Evolutionary conservation across 2,113 vertebrate genomes (phyloP).

Genomic region (Lates calcarifer): DNA sequence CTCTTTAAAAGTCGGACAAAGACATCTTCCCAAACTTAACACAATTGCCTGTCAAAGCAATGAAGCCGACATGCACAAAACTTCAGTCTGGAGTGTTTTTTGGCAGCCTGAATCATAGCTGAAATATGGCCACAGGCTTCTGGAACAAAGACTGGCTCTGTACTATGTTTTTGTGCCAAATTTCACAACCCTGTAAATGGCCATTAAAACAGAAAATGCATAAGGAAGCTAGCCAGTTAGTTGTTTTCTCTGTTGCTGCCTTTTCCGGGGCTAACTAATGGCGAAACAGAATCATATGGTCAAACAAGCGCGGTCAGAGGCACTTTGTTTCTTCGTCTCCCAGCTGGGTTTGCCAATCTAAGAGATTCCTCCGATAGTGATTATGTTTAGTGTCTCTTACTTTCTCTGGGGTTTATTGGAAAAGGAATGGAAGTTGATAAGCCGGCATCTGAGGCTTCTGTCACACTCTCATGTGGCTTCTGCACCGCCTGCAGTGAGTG

Average conservation of each 20-base stretch:
- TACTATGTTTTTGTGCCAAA: constrained; percentile 47
- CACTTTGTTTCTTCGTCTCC: constrained; percentile 25
- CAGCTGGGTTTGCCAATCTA: constrained; percentile 9
- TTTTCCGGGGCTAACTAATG: constrained; percentile 29
- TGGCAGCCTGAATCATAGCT: constrained; percentile 40
- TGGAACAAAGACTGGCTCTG: constrained; percentile 44
- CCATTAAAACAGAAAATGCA: constrained; percentile 71
- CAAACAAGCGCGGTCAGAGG: constrained; percentile 19
- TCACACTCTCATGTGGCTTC: constrained; percentile 38
- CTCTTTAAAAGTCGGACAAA: constrained; percentile 3
- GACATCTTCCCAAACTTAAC: constrained; percentile 4
- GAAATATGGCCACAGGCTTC: constrained; percentile 41
- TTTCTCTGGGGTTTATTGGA: constrained; percentile 22
- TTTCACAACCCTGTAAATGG: constrained; percentile 56
- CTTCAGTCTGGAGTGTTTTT: constrained; percentile 40
- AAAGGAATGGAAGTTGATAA: constrained; percentile 43
- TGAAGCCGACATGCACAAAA: neutral
- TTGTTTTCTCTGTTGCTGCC: constrained; percentile 26
- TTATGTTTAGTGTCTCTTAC: constrained; percentile 10
- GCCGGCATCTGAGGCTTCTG: constrained; percentile 33
- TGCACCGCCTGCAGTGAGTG: constrained; percentile 28
- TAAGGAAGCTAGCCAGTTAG: constrained; percentile 36
- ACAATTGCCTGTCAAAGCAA: constrained; percentile 23
- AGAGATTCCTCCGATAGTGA: constrained; percentile 19
- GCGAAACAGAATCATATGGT: constrained; percentile 34